A percentile compares a stretch with the other conserved stretches of the same genome.
Conservation (phyloP, 2,888 invertebrate species). For the Chesias legatella region DNA sequence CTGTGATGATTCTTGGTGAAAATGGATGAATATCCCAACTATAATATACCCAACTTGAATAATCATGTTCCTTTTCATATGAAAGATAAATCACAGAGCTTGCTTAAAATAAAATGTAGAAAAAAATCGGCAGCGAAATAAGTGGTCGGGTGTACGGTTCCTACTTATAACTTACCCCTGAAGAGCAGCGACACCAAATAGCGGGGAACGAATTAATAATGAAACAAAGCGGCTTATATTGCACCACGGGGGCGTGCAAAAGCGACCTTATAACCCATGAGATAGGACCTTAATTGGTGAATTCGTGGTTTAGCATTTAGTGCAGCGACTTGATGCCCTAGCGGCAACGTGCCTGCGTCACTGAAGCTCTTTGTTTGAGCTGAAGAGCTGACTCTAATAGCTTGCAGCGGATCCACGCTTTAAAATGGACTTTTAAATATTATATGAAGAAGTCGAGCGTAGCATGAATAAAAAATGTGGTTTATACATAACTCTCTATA, state of each 20-base stretch:
- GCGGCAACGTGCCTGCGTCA: conserved; percentile 63
- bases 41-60: conserved; percentile 3
- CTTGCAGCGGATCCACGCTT: conserved; percentile 74
- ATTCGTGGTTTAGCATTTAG: conserved; percentile 54
- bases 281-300: conserved; percentile 73
- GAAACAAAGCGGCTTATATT: conserved; percentile 67
- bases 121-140: conserved; percentile 44
- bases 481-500: conserved; percentile 17
- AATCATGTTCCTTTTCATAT: conserved; percentile 16
- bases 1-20: too few relatives aligned
- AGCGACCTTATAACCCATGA: conserved; percentile 53
- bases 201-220: conserved; percentile 72
- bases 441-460: conserved; percentile 61
- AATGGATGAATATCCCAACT: too few relatives aligned
- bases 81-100: conserved; percentile 20
- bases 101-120: conserved; percentile 23
- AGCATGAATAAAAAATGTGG: conserved; percentile 45
- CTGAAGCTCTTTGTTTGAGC: conserved; percentile 75
- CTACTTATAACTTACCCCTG: conserved; percentile 61
- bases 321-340: conserved; percentile 51
- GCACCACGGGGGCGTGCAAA: conserved; percentile 41
- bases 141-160: conserved; percentile 55
- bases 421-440: conserved; percentile 77
- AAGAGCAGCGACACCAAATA: conserved; percentile 75
- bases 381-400: conserved; percentile 79